Evolutionary conservation across 2,888 invertebrate species (phyloP).

Genomic region (Heliconius ethilla): DNA sequence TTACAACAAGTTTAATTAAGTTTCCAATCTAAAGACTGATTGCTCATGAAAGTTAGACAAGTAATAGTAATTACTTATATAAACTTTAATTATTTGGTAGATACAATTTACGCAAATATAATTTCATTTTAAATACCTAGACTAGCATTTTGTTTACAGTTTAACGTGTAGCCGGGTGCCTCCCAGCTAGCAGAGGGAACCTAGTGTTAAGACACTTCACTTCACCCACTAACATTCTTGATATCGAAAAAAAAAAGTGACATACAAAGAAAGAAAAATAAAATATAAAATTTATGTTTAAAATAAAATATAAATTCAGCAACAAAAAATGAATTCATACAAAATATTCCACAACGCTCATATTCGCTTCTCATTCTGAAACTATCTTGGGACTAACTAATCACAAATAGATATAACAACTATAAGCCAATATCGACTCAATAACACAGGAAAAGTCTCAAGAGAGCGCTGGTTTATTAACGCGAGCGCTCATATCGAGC

Average conservation of each 20-base stretch:
- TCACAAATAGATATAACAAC: slow-evolving; percentile 27
- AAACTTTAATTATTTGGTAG: slow-evolving; percentile 10
- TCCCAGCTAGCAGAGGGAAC: too few relatives aligned
- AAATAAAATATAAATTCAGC: not conserved
- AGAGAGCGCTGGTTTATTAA: slow-evolving; percentile 38
- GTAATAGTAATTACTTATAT: slow-evolving; percentile 14
- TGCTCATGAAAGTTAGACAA: slow-evolving; percentile 9
- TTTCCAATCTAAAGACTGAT: slow-evolving; percentile 22
- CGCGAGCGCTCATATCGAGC: slow-evolving; percentile 34
- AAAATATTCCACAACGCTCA: not conserved
- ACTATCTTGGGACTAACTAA: slow-evolving; percentile 22
- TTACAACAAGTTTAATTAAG: slow-evolving; percentile 26
- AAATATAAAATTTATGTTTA: too few relatives aligned
- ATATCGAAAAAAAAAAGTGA: not conserved
- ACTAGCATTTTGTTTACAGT: too few relatives aligned
- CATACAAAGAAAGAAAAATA: not conserved
- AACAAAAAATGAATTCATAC: not conserved
- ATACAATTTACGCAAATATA: not conserved
- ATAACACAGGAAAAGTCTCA: slow-evolving; percentile 34
- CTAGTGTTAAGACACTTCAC: too few relatives aligned
- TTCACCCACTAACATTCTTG: too few relatives aligned
- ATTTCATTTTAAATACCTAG: not conserved
- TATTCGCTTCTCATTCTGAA: slow-evolving; percentile 17
- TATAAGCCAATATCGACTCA: slow-evolving; percentile 31
- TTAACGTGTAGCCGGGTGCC: too few relatives aligned